Base-by-base conservation (phyloP, 2,113 vertebrate genomes). In the Bagarius yarrelli region DNA sequence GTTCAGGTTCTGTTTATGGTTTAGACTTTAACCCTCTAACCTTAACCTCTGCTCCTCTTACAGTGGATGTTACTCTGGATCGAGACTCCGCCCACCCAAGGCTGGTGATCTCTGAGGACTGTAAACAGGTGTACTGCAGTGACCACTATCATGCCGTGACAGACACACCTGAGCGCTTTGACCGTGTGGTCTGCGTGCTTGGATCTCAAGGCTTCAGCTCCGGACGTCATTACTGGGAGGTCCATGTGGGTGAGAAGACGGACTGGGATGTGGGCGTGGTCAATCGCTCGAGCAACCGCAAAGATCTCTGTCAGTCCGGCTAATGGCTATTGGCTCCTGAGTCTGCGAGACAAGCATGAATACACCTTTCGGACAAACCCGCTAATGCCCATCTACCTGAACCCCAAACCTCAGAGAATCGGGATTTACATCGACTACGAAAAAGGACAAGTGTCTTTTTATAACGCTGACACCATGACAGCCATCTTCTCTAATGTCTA, bases 251-350 rank as follows among this genome's bases (percentile, higher is more conserved):
- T 55, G 87, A 36, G 34, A 94, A 93, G 83, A 93, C 91, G 0
- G 93, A 93, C 84, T 94, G 92, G 93, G 92, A 93, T 71, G 60
- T 94, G 55, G 93, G 93, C 2, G 84, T 94, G 50, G 92, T 89
- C 0, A 90, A 87, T 55, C 67, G 13, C 0, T 89, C 90, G 0
- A 82, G 91, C 40, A 89, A 87, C 72, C 85, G 92, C 8, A 94
- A 93, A 92, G 84, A 91, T 93, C 84, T 86, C 79, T 0, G 91
- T 91, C 13, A 93, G 88, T 81, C 93, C 93, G 0, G 72, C 87
- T 12, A 86, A 93, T 0, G 92, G 93, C 47, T 93, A 88, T 84
- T 94, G 93, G 93, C 92, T 93, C 66, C 87, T 94, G 40, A 92
- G 91, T 56, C 85, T 94, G 55, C 86, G 93, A 4, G 89, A 93